Percentiles rank a stretch among this genome's conserved stretches.
Conservation (phyloP, 2,888 invertebrate species). For the Alloplasta piceator region DNA sequence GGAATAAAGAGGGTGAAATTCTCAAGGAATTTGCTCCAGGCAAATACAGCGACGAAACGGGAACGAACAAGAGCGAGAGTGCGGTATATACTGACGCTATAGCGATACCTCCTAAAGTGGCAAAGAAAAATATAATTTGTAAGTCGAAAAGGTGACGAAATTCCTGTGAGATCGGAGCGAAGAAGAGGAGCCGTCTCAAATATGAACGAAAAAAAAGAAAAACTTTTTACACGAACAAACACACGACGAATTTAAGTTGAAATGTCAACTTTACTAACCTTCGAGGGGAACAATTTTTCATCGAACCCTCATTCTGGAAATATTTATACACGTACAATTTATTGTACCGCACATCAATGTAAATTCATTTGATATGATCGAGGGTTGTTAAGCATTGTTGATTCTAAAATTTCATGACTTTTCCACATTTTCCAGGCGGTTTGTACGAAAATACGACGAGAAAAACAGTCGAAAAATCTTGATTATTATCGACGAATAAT, state of each 20-base stretch:
- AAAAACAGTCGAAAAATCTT: too few species aligned
- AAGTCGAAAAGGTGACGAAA: conserved; percentile 43
- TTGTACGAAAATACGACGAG: too few species aligned
- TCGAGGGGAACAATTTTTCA: conserved; percentile 6
- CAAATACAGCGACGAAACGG: conserved; percentile 51
- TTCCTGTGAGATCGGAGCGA: not conserved
- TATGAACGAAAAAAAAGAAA: conserved; percentile 5
- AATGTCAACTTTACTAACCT: conserved; percentile 30
- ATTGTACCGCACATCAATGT: too few species aligned
- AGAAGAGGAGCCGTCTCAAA: conserved; percentile 10
- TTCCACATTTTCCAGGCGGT: too few species aligned
- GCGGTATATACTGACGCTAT: conserved; percentile 2
- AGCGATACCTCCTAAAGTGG: conserved; percentile 50
- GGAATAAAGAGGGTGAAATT: conserved; percentile 49
- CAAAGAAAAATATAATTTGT: conserved; percentile 62
- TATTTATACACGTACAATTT: too few species aligned
- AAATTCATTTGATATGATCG: too few species aligned
- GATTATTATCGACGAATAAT: too few species aligned
- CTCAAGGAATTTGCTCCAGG: conserved; percentile 53
- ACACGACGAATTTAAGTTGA: conserved; percentile 36
- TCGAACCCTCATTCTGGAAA: not conserved
- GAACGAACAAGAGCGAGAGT: conserved; percentile 18
- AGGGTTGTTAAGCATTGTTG: too few species aligned
- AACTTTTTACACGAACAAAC: conserved; percentile 38
- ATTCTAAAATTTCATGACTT: too few species aligned